Evolutionary conservation across 2,797 vertebrate species (phyloP), one percentile per base, ranked within the genome.

Genomic region (Otus scops): DNA sequence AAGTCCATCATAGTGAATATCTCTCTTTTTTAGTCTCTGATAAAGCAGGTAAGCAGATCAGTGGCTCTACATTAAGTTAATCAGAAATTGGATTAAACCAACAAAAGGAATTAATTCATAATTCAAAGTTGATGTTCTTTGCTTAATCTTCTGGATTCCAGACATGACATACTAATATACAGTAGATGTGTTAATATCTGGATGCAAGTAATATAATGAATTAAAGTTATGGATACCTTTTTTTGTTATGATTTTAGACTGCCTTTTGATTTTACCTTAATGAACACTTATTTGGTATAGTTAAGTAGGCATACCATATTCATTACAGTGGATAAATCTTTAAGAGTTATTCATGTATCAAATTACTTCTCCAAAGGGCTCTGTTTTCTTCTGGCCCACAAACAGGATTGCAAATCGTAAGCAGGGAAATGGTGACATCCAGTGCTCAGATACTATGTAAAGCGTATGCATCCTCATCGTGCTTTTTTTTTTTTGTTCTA

Each of bases 351-450:
- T 75, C 30, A 23, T 1, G 13, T 53, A 74, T 47, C 67, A 57
- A 14, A 87, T 67, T 8, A 57, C 43, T 41, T 30, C 67, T 78
- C 69, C 65, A 24, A 76, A 21, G 27, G 51, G 59, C 82, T 30
- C 24, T 28, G 26, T 15, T 93, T 45, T 34, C 61, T 43, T 51
- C 57, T 7, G 54, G 57, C 39, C 45, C 76, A 30, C 39, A 43
- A 20, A 51, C 56, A 78, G 34, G 16, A 68, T 0, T 23, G 56
- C 61, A 57, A 48, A 65, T 2, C 4, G 45, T 38, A 36, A 90
- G 74, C 28, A 64, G 77, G 77, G 83, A 81, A 93, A 93, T 9
- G 76, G 70, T 93, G 90, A 95, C 93, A 93, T 91, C 89, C 96
- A 92, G 83, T 77, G 88, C 93, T 92, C 74, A 69, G 73, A 36